Evolutionary conservation across 2,113 vertebrate species (phyloP), one percentile per base, ranked within the genome.

Genomic region (Ramphastos sulfuratus): DNA sequence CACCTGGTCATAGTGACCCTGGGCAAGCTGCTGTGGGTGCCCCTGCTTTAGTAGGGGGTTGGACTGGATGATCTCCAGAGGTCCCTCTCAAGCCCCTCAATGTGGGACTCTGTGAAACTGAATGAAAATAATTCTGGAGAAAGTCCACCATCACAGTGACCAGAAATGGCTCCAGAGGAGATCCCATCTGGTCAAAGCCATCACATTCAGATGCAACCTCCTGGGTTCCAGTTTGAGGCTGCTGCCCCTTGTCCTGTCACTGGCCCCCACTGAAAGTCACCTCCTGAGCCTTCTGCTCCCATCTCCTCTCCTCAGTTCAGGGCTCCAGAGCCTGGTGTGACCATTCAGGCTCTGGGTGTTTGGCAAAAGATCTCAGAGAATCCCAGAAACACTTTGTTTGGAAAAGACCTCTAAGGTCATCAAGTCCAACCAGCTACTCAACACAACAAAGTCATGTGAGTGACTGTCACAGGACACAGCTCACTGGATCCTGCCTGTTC

Each of bases 261-360:
- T 2, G 20, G 27, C 37, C 59, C 7, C 5, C 85, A 61, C 70
- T 8, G 44, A 0, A 33, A 12, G 23, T 0, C 1, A 0, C 12
- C 13, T 10, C 30, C 74, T 4, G 17, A 37, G 67, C 7, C 3
- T 35, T 31, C 61, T 44, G 59, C 3, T 52, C 52, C 3, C 0
- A 0, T 23, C 63, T 13, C 33, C 80, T 50, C 39, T 13, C 14
- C 46, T 66, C 9, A 0, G 1, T 0, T 4, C 27, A 25, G 65
- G 35, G 15, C 11, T 7, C 1, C 65, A 6, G 87, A 89, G 82
- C 50, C 35, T 12, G 24, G 12, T 0, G 56, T 46, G 77, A 60
- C 64, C 5, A 1, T 14, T 48, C 64, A 31, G 78, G 86, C 82
- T 66, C 52, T 0, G 52, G 79, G 48, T 9, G 0, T 77, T 46